A percentile compares a stretch with the other conserved stretches of the same genome.
Evolutionary conservation across 2,797 vertebrate genomes (phyloP).

Genomic region (Macrochelys suwanniensis): DNA sequence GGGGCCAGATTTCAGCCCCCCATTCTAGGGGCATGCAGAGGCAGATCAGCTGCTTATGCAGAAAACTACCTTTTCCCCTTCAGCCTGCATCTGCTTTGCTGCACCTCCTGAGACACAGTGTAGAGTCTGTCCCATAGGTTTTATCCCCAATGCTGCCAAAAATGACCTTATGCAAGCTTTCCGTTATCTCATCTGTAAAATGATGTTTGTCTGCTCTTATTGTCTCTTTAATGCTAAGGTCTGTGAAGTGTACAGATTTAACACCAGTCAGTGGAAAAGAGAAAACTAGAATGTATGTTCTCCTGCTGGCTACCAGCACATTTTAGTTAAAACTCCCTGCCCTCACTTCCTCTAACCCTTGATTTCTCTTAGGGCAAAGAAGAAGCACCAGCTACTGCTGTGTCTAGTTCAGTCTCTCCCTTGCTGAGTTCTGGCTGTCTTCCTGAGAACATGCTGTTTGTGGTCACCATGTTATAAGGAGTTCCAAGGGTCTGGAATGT

Average conservation of each 20-base stretch:
- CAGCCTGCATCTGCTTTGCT: not conserved
- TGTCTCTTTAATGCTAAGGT: too few species aligned
- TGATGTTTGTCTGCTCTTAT: not conserved
- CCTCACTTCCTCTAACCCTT: not conserved
- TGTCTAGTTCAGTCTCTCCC: not conserved
- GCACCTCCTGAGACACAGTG: fast-evolving
- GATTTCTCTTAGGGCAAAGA: not conserved
- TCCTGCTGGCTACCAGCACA: not conserved
- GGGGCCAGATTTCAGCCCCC: not conserved
- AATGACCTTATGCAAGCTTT: not conserved
- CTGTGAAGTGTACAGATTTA: not conserved
- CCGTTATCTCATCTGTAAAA: not conserved
- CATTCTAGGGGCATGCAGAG: not conserved
- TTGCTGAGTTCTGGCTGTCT: not conserved
- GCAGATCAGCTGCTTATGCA: not conserved
- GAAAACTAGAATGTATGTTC: not conserved
- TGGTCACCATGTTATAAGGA: not conserved
- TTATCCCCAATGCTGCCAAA: not conserved
- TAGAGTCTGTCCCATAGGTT: not conserved
- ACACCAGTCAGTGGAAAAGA: not conserved
- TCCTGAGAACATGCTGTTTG: not conserved
- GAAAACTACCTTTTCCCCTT: not conserved
- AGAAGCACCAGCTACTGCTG: not conserved
- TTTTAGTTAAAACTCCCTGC: not conserved
- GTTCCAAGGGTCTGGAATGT: too few species aligned